Conservation (phyloP, 2,797 vertebrate genomes). For the Acanthis flammea region DNA sequence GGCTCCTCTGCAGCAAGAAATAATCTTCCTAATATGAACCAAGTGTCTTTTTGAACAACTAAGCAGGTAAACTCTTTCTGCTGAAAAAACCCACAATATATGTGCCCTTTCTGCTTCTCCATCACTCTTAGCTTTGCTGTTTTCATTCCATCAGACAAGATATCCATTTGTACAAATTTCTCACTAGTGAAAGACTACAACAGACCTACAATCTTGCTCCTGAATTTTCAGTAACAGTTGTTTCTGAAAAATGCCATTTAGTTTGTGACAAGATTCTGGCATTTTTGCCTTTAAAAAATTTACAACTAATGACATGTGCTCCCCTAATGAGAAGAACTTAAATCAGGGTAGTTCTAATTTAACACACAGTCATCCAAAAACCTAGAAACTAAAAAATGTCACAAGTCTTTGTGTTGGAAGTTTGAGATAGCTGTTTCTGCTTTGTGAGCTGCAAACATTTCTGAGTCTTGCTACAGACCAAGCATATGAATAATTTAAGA, state of each 20-base stretch:
- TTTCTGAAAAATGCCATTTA: not conserved
- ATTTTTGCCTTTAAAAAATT: not conserved
- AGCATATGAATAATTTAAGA: not conserved
- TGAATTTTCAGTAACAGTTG: not conserved
- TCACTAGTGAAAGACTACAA: not conserved
- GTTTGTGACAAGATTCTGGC: not conserved
- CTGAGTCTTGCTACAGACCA: not conserved
- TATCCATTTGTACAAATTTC: not conserved
- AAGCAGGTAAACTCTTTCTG: not conserved
- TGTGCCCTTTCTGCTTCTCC: not conserved
- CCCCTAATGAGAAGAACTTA: not conserved
- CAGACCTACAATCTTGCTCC: not conserved
- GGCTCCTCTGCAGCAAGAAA: not conserved
- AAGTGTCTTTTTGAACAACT: not conserved
- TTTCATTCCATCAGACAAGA: not conserved
- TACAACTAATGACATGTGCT: not conserved
- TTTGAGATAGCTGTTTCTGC: not conserved
- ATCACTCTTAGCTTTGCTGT: not conserved
- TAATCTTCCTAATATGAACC: not conserved
- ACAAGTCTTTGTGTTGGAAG: not conserved
- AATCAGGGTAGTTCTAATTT: not conserved
- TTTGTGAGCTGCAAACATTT: not conserved
- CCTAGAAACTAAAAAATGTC: not conserved
- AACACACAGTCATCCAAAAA: not conserved
- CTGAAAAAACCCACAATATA: not conserved